Evolutionary conservation across 1,140 invertebrate genomes (phyloP).

Genomic region (Pseudomyrmex dendroicus): DNA sequence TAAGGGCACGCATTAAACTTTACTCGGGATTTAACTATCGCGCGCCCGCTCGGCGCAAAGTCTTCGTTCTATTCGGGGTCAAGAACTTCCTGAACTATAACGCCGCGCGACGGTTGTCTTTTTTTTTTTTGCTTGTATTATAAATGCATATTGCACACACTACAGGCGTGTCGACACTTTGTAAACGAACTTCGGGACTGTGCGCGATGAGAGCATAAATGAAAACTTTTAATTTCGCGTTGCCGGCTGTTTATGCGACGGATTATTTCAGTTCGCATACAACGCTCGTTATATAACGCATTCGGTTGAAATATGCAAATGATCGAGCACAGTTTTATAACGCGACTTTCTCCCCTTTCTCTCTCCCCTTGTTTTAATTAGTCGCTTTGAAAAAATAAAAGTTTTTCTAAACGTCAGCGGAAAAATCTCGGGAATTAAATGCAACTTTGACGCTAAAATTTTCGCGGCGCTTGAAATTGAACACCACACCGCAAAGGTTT

Average conservation of each 20-base stretch:
- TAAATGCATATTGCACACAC: constrained; percentile 39
- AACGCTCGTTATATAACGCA: background rate
- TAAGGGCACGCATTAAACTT: constrained; percentile 49
- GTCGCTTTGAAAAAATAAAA: background rate
- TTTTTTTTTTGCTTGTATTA: constrained; percentile 17
- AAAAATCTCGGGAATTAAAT: background rate
- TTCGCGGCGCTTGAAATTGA: background rate
- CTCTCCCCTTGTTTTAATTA: background rate
- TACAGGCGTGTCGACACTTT: constrained; percentile 38
- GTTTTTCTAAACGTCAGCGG: background rate
- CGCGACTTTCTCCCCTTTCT: too few relatives aligned
- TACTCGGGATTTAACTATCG: constrained; percentile 23
- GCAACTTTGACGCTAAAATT: too few relatives aligned
- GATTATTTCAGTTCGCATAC: constrained; percentile 23
- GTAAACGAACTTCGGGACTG: constrained; percentile 15
- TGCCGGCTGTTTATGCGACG: constrained; percentile 7
- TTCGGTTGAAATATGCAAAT: background rate
- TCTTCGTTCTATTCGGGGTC: constrained; percentile 50
- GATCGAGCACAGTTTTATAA: background rate
- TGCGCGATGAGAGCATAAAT: constrained; percentile 16
- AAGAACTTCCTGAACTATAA: constrained; percentile 41
- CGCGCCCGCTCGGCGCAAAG: background rate
- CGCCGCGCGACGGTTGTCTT: constrained; percentile 34
- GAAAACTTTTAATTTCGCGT: constrained; percentile 19
- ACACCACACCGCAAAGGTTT: background rate